A percentile compares a stretch with the other conserved stretches of the same genome.
These are phyloP conservation scores for Meloidogyne floridensis DNA, from an alignment of 1,140 invertebrate genomes.

Conservation along the genomic window DNA sequence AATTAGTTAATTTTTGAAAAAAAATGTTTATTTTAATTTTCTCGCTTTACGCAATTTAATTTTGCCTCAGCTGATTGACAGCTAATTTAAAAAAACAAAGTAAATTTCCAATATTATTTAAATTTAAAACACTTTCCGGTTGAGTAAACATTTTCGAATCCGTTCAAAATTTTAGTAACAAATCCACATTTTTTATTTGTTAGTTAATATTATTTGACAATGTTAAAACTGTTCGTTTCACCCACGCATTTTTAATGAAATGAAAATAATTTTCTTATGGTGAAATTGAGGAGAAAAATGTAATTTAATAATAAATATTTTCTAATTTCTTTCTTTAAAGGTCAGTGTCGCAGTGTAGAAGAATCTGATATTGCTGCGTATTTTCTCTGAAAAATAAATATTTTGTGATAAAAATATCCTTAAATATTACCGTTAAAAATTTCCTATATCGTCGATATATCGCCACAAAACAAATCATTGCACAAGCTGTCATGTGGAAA, in stretches of 20 bases:
- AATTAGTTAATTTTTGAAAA: not conserved
- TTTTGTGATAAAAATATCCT: too few relatives aligned
- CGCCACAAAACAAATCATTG: conserved; percentile 58
- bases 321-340: too few relatives aligned
- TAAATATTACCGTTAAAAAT: conserved; percentile 46
- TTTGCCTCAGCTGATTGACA: not conserved
- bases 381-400: not conserved
- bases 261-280: too few relatives aligned
- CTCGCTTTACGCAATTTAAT: not conserved
- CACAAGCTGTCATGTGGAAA: conserved; percentile 56
- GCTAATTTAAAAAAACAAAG: not conserved
- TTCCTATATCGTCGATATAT: conserved; percentile 52
- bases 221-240: too few relatives aligned
- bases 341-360: not conserved
- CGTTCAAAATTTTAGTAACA: too few relatives aligned
- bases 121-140: not conserved
- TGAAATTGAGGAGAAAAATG: not conserved
- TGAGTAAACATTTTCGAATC: too few relatives aligned
- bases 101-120: not conserved
- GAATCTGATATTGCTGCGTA: not conserved
- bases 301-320: not conserved
- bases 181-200: too few relatives aligned
- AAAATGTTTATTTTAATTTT: not conserved
- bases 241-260: too few relatives aligned
- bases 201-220: too few relatives aligned